Evolutionary conservation across 2,113 vertebrate species (phyloP).

Genomic region (Stomatorhinus ivindoensis): DNA sequence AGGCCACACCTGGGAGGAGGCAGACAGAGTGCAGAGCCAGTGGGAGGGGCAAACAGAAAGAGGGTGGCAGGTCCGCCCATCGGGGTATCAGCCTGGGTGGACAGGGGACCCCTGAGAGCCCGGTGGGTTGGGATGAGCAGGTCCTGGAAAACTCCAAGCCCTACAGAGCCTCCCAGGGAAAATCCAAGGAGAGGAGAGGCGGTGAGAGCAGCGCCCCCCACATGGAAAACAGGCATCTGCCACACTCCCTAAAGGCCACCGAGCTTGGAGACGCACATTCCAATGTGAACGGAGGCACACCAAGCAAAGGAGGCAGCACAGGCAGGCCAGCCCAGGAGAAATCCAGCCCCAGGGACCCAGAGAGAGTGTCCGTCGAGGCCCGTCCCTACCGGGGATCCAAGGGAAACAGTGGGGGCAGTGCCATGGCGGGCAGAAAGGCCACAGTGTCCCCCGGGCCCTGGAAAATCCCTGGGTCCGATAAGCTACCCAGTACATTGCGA

Average conservation of each 20-base stretch:
- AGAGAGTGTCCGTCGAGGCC: conserved; percentile 59
- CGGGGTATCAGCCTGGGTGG: conserved; percentile 57
- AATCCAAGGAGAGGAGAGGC: conserved; percentile 64
- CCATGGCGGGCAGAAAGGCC: conserved; percentile 67
- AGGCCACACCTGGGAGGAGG: conserved; percentile 58
- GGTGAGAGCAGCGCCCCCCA: conserved; percentile 42
- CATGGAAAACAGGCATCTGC: conserved; percentile 51
- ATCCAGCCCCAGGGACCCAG: conserved; percentile 57
- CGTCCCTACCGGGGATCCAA: conserved; percentile 58
- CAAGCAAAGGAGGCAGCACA: conserved; percentile 44
- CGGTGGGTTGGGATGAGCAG: conserved; percentile 50
- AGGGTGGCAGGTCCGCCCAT: conserved; percentile 72
- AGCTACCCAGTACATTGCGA: conserved; percentile 78
- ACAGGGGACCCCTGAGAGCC: conserved; percentile 50
- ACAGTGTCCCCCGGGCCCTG: conserved; percentile 89
- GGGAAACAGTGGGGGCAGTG: conserved; percentile 51
- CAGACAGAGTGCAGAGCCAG: conserved; percentile 55
- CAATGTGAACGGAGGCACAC: conserved; percentile 59
- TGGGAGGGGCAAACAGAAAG: conserved; percentile 58
- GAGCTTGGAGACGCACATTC: conserved; percentile 42
- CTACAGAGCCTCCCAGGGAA: conserved; percentile 61
- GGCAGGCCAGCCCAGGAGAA: conserved; percentile 57
- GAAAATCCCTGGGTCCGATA: conserved; percentile 93
- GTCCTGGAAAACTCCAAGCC: conserved; percentile 55
- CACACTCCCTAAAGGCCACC: conserved; percentile 49